Evolutionary conservation across 2,113 vertebrate genomes (phyloP).

Genomic region (Cervus canadensis): DNA sequence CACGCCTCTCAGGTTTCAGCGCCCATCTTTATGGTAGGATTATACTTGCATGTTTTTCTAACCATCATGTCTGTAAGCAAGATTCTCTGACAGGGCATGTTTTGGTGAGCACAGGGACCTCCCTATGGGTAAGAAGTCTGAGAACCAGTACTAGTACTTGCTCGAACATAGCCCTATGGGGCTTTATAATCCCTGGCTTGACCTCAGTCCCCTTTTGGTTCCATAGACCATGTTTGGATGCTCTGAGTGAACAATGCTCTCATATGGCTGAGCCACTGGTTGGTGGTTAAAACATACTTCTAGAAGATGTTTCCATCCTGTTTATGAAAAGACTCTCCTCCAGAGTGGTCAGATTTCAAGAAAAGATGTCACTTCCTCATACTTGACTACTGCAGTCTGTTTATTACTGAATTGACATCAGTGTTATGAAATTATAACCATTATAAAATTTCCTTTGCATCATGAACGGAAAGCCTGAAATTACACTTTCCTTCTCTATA

Average conservation of each 20-base stretch:
- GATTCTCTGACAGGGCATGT: background rate
- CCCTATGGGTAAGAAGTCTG: background rate
- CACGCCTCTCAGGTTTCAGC: background rate
- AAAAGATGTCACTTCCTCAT: background rate
- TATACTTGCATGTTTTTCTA: background rate
- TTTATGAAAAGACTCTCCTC: background rate
- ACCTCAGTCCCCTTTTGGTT: background rate
- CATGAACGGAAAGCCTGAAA: background rate
- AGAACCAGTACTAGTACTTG: background rate
- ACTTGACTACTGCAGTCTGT: background rate
- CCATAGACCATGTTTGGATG: background rate
- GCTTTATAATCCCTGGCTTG: background rate
- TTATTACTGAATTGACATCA: background rate
- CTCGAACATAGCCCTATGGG: background rate
- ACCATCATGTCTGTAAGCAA: background rate
- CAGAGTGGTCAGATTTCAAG: background rate
- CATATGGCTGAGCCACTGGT: background rate
- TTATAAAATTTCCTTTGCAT: background rate
- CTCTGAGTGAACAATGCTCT: background rate
- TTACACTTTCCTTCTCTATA: background rate
- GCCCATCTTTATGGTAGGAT: background rate
- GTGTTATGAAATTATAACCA: background rate
- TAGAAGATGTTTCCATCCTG: background rate
- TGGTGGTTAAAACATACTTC: background rate
- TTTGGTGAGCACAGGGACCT: background rate